phyloP scores from a whole-genome alignment of 2,113 vertebrate genomes.

The Oreotrochilus melanogaster region DNA sequence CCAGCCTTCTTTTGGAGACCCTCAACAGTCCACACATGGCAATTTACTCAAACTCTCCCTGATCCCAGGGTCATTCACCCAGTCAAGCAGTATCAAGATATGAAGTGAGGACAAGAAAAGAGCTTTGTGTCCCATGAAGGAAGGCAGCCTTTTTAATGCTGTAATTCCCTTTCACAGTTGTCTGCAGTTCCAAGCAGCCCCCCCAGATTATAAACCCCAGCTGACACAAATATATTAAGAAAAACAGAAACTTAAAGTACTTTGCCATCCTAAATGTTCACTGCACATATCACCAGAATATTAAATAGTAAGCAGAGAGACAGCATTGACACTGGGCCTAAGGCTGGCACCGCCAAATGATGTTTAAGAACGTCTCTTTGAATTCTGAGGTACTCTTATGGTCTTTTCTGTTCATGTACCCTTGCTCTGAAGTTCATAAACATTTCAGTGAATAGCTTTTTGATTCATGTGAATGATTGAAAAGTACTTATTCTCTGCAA shows the following conservation, averaged over 20 bases:
- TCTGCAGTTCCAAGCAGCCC: background rate
- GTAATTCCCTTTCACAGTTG: background rate
- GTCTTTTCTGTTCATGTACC: constrained; percentile 51
- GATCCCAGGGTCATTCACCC: background rate
- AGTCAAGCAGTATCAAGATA: background rate
- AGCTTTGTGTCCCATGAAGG: background rate
- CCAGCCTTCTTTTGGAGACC: background rate
- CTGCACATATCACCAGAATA: constrained; percentile 14
- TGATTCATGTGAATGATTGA: constrained; percentile 64
- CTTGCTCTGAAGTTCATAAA: constrained; percentile 59
- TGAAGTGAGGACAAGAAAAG: background rate
- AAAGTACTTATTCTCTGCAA: constrained; percentile 57
- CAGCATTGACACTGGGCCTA: constrained; percentile 49
- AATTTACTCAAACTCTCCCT: background rate
- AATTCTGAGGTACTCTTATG: constrained; percentile 44
- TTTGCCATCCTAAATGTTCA: background rate
- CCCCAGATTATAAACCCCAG: background rate
- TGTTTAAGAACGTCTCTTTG: constrained; percentile 39
- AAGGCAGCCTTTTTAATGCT: background rate
- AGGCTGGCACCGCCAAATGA: constrained; percentile 24
- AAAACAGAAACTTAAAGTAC: background rate
- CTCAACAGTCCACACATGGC: background rate
- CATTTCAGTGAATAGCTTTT: constrained; percentile 65
- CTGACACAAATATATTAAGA: constrained; percentile 15
- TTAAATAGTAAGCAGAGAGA: constrained; percentile 43